Base-by-base conservation (phyloP, 1,140 invertebrate species). In the Pentalonia nigronervosa region DNA sequence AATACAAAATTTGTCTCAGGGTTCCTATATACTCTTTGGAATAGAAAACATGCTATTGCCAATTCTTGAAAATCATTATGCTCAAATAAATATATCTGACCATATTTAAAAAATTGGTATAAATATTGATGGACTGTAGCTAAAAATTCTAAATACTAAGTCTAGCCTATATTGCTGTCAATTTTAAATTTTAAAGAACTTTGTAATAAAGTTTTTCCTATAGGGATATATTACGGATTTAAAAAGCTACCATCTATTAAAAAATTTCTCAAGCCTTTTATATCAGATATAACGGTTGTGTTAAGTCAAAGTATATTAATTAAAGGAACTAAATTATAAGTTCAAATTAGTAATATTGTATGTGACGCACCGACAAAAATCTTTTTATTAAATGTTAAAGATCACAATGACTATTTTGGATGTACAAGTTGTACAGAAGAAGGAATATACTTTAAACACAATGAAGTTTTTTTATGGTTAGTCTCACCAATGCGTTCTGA, bases 1-100 rank as follows among this genome's bases (percentile, higher is more conserved):
- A 36, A 84, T 98, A 98, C 94, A 97, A 97, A 95, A 95, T 41
- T 41, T 86, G 9, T 86, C 84, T 86, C 14, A 20, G 47, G 84
- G 84, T 21, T 86, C 45, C 7, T 86, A 86, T 30, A 45, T 86
- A 25, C 84, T 47, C 25, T 86, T 86, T 45, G 84, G 84, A 11
- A 7, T 86, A 86, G 20, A 86, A 45, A 86, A 86, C 25, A 86
- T 86, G 41, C 25, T 86, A 47, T 45, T 86, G 30, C 84, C 41
- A 23, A 45, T 25, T 86, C 25, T 86, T 25, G 30, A 30, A 25
- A 21, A 86, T 25, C 21, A 86, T 86, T 47, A 86, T 45, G 41
- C 84, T 45, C 36, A 86, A 47, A 45, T 86, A 30, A 25, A 86
- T 86, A 86, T 45, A 98, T 95, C 97, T 25, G 20, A 23, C 97